phyloP scores from a whole-genome alignment of 2,797 vertebrate species.

The Lagorchestes hirsutus region DNA sequence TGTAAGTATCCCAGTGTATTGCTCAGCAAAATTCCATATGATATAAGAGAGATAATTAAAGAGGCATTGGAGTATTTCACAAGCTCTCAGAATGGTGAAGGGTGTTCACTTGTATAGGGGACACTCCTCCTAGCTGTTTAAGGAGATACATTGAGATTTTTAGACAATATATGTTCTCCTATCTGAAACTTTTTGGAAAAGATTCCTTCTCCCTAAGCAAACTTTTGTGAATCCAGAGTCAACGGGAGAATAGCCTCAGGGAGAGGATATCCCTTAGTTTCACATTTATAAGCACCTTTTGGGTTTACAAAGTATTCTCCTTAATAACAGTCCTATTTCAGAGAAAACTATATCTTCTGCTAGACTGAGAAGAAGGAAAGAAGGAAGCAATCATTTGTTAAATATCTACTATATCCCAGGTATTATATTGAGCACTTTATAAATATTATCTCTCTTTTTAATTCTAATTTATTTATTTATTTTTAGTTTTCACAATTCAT shows the following conservation, averaged over 20 bases:
- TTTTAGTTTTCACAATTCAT: too few relatives aligned
- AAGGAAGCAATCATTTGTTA: not conserved
- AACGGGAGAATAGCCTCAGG: not conserved
- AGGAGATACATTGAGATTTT: not conserved
- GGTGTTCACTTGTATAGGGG: not conserved
- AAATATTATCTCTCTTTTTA: not conserved
- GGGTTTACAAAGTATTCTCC: not conserved
- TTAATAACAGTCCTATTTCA: not conserved
- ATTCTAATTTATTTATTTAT: too few relatives aligned
- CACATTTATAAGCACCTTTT: not conserved
- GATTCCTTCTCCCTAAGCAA: not conserved
- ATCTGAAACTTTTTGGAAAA: not conserved
- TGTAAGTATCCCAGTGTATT: not conserved
- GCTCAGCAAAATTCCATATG: not conserved
- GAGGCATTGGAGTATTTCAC: not conserved
- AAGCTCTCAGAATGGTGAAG: not conserved
- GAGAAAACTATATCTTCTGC: not conserved
- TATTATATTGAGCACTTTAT: not conserved
- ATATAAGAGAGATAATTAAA: not conserved
- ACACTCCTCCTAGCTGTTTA: not conserved
- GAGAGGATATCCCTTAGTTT: not conserved
- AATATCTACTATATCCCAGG: not conserved
- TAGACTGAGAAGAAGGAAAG: not conserved
- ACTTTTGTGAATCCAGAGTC: not conserved
- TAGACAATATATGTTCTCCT: not conserved